Evolutionary conservation across 1,140 invertebrate species (phyloP).

Genomic region (Gryllus bimaculatus): DNA sequence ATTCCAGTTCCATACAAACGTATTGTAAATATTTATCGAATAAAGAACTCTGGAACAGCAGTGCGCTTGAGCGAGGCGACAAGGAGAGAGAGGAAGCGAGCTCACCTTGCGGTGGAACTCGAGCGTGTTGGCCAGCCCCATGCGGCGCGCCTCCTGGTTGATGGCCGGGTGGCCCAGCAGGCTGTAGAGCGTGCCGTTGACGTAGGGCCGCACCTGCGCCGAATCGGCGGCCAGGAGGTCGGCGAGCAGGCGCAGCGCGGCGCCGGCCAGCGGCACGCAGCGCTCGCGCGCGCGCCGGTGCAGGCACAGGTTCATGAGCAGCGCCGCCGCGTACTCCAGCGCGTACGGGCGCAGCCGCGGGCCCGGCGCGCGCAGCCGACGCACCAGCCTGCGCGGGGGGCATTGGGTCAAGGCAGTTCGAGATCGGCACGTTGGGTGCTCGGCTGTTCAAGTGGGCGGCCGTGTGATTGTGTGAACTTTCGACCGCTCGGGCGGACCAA

Average conservation of each 20-base stretch:
- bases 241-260: slow-evolving; percentile 34
- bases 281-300: slow-evolving; percentile 38
- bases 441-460: too few species aligned
- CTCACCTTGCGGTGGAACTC: slow-evolving; percentile 37
- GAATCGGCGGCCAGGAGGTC: slow-evolving; percentile 32
- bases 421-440: too few species aligned
- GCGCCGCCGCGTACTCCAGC: slow-evolving; percentile 51
- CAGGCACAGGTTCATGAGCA: slow-evolving; percentile 60
- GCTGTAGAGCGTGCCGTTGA: slow-evolving; percentile 50
- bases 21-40: too few species aligned
- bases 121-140: slow-evolving; percentile 35
- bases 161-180: slow-evolving; percentile 44
- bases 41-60: too few species aligned
- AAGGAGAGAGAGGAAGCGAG: too few species aligned
- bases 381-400: slow-evolving; percentile 32
- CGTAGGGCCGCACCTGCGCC: slow-evolving; percentile 41
- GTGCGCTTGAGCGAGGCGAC: too few species aligned
- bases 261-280: slow-evolving; percentile 27
- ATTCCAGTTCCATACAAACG: too few species aligned
- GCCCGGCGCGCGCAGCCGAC: slow-evolving; percentile 38
- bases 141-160: slow-evolving; percentile 42
- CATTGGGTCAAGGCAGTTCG: too few species aligned
- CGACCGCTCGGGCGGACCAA: too few species aligned
- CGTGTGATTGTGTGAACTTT: too few species aligned
- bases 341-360: slow-evolving; percentile 42